Base-by-base conservation (phyloP, 2,797 vertebrate genomes). In the Semotilus atromaculatus region DNA sequence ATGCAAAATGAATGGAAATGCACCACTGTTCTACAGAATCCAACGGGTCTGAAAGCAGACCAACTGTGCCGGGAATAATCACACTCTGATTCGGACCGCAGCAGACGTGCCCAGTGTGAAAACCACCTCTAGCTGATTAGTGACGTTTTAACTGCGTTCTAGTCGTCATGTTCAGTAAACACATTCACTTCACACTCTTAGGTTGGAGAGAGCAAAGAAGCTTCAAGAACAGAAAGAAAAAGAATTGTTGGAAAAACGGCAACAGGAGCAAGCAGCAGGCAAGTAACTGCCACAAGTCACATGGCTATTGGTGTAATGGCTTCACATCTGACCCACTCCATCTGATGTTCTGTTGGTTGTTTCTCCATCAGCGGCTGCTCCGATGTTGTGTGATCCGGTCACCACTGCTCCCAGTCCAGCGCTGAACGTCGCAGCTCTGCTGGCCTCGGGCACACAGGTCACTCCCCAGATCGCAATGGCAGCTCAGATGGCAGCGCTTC, bases 401-500 rank as follows among this genome's bases (percentile, higher is more conserved):
- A 96, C 94, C 0, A 81, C 84, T 0, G 88, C 91, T 36, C 94
- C 96, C 68, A 94, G 94, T 84, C 97, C 97, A 0, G 96, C 96
- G 36, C 96, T 99, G 87, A 99, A 99, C 0, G 98, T 99, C 23
- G 98, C 98, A 0, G 98, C 98, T 29, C 96, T 99, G 40, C 93
- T 99, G 91, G 98, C 98, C 0, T 98, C 98, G 0, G 98, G 98
- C 88, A 99, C 98, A 0, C 98, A 99, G 90, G 98, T 99, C 81
- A 99, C 98, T 11, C 98, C 98, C 85, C 98, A 99, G 90, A 98
- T 99, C 5, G 98, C 98, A 43, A 99, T 99, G 98, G 98, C 98
- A 70, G 98, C 98, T 43, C 98, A 99, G 77, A 99, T 99, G 98
- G 98, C 98, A 74, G 98, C 98, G 0, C 93, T 99, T 18, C 98